Evolutionary conservation across 2,797 vertebrate genomes (phyloP), one percentile per base, ranked within the genome.

Genomic region (Spheniscus humboldti): DNA sequence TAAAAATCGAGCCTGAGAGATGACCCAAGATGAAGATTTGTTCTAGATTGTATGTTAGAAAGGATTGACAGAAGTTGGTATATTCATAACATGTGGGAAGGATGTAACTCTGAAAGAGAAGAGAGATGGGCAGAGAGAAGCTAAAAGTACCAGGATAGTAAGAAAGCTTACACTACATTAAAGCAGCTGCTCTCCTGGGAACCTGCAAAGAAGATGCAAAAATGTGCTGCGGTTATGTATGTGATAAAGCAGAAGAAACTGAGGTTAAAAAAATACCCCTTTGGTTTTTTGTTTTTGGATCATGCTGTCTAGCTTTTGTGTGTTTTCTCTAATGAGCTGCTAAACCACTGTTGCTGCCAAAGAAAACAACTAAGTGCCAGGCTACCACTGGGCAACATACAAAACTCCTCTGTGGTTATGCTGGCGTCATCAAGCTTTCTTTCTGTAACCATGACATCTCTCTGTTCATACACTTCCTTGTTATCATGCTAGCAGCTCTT

Each of bases 201-300:
- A 75, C 86, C 75, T 94, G 83, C 52, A 88, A 88, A 96, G 71
- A 86, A 92, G 75, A 94, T 92, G 81, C 53, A 96, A 88, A 97
- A 96, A 74, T 73, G 31, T 66, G 28, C 68, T 95, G 94, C 0
- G 75, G 93, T 96, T 96, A 94, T 43, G 47, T 67, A 55, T 74
- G 60, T 82, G 77, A 96, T 93, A 97, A 93, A 93, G 83, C 60
- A 94, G 95, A 93, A 96, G 91, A 95, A 94, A 77, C 37, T 82
- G 83, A 96, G 74, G 87, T 92, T 91, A 35, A 88, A 93, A 96
- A 95, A 94, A 55, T 64, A 90, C 79, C 74, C 66, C 10, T 81
- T 85, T 89, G 48, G 4, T 63, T 78, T 91, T 88, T 78, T 55
- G 82, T 31, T 96, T 96, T 94, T 96, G 56, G 86, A 95, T 95